Base-by-base conservation (phyloP, 2,113 vertebrate species). In the Tragelaphus scriptus region DNA sequence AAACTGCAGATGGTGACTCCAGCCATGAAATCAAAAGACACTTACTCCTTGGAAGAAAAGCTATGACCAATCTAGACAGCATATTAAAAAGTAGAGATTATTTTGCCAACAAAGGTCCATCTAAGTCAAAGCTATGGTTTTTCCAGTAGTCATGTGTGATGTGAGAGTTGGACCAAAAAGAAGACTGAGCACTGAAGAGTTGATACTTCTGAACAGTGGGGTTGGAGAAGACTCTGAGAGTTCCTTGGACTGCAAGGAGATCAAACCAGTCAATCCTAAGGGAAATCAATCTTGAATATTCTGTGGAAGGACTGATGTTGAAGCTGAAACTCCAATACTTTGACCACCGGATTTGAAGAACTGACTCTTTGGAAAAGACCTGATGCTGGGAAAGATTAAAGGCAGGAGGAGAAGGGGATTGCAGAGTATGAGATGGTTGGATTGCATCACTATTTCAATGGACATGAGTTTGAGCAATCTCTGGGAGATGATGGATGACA, bases 341-440 rank as follows among this genome's bases (percentile, higher is more conserved):
- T 36, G 68, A 19, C 17, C 68, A 71, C 1, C 4, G 36, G n/a
- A 71, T 36, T 19, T 0, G 0, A 40, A 36, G 21, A 71, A 36
- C 9, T n/a, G 17, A 68, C 68, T 71, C n/a, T 23, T 12, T 71
- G n/a, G n/a, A 23, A 71, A 71, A 71, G 19, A 40, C n/a, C 17
- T 71, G 68, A 71, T 36, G n/a, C 2, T 71, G n/a, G 0, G 19
- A 71, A 71, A 40, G n/a, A 36, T 23, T 71, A 71, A 71, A 71
- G n/a, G 68, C 36, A 23, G n/a, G n/a, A 21, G 9, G 1, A 40
- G 19, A 36, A 71, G 68, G n/a, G 5, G n/a, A 71, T 71, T 36
- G 19, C 19, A 71, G 68, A 36, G n/a, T 9, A 71, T 0, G 4
- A 40, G 17, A 36, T 71, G 68, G 19, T 40, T 71, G 9, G 19